Evolutionary conservation across 2,797 vertebrate genomes (phyloP).

Genomic region (Falco berigora): DNA sequence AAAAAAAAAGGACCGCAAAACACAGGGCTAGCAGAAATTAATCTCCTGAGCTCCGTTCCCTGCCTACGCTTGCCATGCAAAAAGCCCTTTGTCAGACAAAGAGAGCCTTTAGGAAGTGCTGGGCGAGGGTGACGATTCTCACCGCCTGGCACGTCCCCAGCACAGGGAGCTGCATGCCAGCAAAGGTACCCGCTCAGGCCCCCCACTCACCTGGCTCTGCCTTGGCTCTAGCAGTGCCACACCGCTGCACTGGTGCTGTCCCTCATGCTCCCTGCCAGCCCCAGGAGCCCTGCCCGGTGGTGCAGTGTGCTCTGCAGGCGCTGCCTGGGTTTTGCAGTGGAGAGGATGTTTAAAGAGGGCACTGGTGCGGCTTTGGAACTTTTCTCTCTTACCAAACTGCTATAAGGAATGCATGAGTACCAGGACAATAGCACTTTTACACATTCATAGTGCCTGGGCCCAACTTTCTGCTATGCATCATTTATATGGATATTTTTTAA

Average conservation of each 20-base stretch:
- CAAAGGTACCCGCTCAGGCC: neutral
- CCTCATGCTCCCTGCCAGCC: rapidly evolving
- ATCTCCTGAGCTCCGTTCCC: neutral
- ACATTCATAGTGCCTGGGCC: neutral
- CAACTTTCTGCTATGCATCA: neutral
- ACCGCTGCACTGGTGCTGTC: rapidly evolving
- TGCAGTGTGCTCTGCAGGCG: neutral
- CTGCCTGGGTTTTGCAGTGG: neutral
- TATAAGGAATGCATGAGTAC: neutral
- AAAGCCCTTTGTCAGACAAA: neutral
- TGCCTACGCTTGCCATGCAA: neutral
- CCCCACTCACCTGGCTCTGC: neutral
- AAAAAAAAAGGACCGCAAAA: neutral
- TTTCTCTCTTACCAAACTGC: neutral
- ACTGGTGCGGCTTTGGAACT: neutral
- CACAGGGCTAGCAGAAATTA: neutral
- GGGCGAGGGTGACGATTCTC: neutral
- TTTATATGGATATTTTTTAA: neutral
- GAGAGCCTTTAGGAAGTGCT: neutral
- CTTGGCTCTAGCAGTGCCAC: neutral
- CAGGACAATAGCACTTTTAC: neutral
- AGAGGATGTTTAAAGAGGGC: neutral
- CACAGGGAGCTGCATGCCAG: neutral
- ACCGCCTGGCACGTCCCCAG: neutral
- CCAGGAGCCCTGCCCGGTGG: rapidly evolving